Base-by-base conservation (phyloP, 1,140 invertebrate species). In the Drosophila nigromelanica region DNA sequence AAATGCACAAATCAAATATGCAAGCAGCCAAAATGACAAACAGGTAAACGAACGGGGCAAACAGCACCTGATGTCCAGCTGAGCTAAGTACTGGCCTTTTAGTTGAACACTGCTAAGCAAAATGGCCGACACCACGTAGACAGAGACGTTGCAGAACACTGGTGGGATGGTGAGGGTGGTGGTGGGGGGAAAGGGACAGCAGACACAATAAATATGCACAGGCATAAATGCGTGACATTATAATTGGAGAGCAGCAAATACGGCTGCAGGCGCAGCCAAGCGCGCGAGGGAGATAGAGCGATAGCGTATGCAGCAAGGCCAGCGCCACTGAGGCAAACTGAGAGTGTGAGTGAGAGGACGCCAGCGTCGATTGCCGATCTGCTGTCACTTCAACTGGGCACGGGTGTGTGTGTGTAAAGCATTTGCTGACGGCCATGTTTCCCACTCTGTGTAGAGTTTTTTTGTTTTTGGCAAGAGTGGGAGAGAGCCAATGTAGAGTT, bases 1-100 rank as follows among this genome's bases (percentile, higher is more conserved):
- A 87, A 86, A 86, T 87, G 81, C 82, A 86, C 81, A 86, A 86
- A 86, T 86, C 81, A 86, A 86, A 86, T 86, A 86, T 86, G 82
- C 81, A 86, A 86, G 82, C 78, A 86, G 82, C 68, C 82, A 45
- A 71, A 74, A 72, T 59, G 69, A 72, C 69, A 72, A 72, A 66
- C 69, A 66, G 52, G 43, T 48, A 70, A 43, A 50, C 43, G 45
- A 12, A 58, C 33, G 48, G 42, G 14, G 39, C 48, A 61, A 52
- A 52, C 40, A 48, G 69, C 81, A 86, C 82, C 81, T 86, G 82
- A 81, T 86, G 82, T 78, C 70, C 80, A 71, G 54, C 66, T 59
- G 54, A 68, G 47, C 47, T 54, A 21, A 14, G 64, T 66, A 45
- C 73, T 47, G 74, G 62, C 82, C 82, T 72, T 72, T 87, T 86